Base-by-base conservation (phyloP, 2,797 vertebrate genomes). In the Coluber constrictor region DNA sequence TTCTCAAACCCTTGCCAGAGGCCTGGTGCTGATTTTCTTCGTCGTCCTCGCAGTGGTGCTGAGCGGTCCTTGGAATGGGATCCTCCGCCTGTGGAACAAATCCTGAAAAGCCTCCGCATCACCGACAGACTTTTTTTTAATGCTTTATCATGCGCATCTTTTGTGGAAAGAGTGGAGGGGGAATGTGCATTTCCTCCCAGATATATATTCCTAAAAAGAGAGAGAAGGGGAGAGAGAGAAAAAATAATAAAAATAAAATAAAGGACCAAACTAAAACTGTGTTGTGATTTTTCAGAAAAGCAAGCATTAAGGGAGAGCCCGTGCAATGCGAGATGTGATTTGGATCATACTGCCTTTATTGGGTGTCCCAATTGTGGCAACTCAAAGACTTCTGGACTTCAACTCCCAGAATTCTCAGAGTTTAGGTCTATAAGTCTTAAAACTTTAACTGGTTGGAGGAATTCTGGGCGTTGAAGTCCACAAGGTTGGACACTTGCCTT, bases 1-100 rank as follows among this genome's bases (percentile, higher is more conserved):
- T 93, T 97, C 98, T 11, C 98, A 98, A 94, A 96, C 98, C 5
- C 94, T 99, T 66, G 99, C 98, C 57, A 99, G 99, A 95, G 98
- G 98, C 93, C 96, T 99, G 32, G 96, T 98, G 54, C 83, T 99
- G 95, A 97, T 97, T 16, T 98, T 98, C 91, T 97, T 99, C 95
- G 95, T 98, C 86, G 93, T 98, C 0, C 23, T 97, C 10, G 98
- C 98, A 0, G 96, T 97, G 0, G 88, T 99, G 90, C 96, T 98
- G 88, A 98, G 97, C 87, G 97, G 92, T 86, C 98, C 98, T 2
- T 99, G 98, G 98, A 97, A 95, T 91, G 97, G 98, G 93, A 97
- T 98, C 55, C 95, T 97, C 94, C 97, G 97, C 96, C 96, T 95
- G 0, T 98, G 98, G 97, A 95, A 16, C 1, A 96, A 29, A 27